Percentiles rank a stretch among this genome's conserved stretches.
These are phyloP conservation scores for Saccostrea glomerata DNA, from an alignment of 1,140 invertebrate species.

Conservation along the genomic window DNA sequence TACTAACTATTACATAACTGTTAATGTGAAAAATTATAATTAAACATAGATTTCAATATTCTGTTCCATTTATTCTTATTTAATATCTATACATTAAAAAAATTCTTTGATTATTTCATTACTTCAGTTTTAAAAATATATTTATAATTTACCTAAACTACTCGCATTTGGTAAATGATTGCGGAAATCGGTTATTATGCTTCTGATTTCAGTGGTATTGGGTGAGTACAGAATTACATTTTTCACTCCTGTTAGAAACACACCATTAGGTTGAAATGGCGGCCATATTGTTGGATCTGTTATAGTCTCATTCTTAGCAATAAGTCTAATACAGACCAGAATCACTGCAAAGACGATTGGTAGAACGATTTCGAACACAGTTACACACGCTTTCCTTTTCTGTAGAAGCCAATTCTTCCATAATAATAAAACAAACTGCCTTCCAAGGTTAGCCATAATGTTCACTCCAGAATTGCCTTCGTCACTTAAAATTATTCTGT, in stretches of 20 bases:
- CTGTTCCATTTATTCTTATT: background rate
- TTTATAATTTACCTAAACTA: background rate
- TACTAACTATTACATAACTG: background rate
- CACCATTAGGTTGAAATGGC: constrained; percentile 21
- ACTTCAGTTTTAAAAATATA: background rate
- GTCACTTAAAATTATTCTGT: too few species aligned
- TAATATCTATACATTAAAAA: background rate
- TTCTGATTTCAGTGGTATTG: constrained; percentile 19
- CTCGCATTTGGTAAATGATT: constrained; percentile 36
- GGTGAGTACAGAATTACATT: constrained; percentile 43
- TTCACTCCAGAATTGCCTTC: too few species aligned
- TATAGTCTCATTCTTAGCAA: constrained; percentile 58
- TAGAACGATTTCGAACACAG: constrained; percentile 68
- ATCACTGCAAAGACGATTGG: constrained; percentile 67
- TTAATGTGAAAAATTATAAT: background rate
- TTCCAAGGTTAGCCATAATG: background rate
- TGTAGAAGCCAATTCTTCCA: constrained; percentile 73
- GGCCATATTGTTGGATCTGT: constrained; percentile 58
- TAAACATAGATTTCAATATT: background rate
- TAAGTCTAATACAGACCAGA: constrained; percentile 62
- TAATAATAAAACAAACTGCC: constrained; percentile 61
- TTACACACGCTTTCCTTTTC: constrained; percentile 61
- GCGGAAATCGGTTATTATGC: constrained; percentile 42
- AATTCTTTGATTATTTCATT: background rate
- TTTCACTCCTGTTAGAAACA: background rate